These are phyloP conservation scores for Glyptemys insculpta DNA, from an alignment of 2,797 vertebrate genomes.

Conservation along the genomic window DNA sequence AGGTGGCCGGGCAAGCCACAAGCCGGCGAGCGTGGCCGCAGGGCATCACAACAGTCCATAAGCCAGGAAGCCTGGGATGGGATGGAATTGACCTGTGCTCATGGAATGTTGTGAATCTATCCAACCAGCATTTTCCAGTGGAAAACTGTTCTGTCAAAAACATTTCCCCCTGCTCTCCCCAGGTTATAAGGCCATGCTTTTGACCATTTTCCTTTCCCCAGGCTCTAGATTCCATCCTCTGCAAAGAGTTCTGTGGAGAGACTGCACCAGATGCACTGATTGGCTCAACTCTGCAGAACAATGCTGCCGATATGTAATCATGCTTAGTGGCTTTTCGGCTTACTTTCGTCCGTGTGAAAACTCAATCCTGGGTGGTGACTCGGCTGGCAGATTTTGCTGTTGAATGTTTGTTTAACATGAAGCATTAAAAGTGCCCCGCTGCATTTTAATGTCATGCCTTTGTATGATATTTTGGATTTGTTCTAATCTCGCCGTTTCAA, in stretches of 20 bases:
- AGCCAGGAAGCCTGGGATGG: neutral
- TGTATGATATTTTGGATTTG: neutral
- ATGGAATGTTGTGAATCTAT: neutral
- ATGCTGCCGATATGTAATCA: neutral
- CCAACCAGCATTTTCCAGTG: neutral
- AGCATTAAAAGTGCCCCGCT: neutral
- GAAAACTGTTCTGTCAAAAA: neutral
- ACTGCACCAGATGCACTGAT: neutral
- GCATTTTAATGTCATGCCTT: neutral
- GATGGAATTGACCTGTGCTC: neutral
- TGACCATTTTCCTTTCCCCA: neutral
- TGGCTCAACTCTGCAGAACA: neutral
- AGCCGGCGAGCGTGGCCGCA: neutral
- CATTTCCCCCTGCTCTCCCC: neutral
- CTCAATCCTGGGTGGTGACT: neutral
- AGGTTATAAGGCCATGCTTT: neutral
- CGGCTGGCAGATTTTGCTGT: neutral
- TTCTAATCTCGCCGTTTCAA: neutral
- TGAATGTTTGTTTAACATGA: neutral
- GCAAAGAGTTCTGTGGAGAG: neutral
- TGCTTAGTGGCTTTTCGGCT: conserved; percentile 48
- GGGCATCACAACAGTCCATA: neutral
- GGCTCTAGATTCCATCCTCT: neutral
- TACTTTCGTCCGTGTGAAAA: neutral
- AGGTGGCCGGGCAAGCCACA: no score